Conservation (phyloP, 2,888 invertebrate species). For the Autographa gamma region DNA sequence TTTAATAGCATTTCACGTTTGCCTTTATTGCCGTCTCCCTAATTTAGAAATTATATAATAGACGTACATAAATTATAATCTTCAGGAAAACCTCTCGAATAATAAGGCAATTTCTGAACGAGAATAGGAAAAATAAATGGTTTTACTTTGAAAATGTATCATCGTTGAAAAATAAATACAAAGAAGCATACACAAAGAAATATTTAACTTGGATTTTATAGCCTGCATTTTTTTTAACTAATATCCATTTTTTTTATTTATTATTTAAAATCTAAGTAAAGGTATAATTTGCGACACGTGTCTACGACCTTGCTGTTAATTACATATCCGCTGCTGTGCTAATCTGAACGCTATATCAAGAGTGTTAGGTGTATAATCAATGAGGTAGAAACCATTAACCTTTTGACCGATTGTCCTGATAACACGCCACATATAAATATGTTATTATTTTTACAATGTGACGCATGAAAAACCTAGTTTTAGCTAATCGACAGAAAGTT, state of each 20-base stretch:
- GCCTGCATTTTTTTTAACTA: too few relatives aligned
- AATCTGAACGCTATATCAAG: conserved; percentile 27
- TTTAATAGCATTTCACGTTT: conserved; percentile 9
- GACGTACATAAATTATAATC: conserved; percentile 22
- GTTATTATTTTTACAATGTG: conserved; percentile 29
- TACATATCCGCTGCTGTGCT: conserved; percentile 21
- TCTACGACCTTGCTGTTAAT: conserved; percentile 52
- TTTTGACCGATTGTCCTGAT: conserved; percentile 49
- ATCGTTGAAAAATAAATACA: conserved; percentile 44
- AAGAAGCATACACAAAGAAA: conserved; percentile 35
- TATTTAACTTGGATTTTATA: conserved; percentile 43
- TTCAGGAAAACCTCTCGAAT: conserved; percentile 13
- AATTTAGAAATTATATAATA: not conserved
- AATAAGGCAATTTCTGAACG: conserved; percentile 11
- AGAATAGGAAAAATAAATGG: conserved; percentile 28
- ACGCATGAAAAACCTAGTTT: conserved; percentile 8
- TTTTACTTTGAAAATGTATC: conserved; percentile 44
- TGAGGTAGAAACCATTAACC: conserved; percentile 36
- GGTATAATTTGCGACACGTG: conserved; percentile 39
- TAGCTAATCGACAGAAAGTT: conserved; percentile 9
- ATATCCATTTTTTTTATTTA: too few relatives aligned
- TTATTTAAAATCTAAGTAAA: conserved; percentile 28
- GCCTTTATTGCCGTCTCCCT: conserved; percentile 13
- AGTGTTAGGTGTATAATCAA: conserved; percentile 28
- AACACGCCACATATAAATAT: conserved; percentile 43